phyloP scores from a whole-genome alignment of 2,888 invertebrate species.

The Xanthorhoe spadicearia region DNA sequence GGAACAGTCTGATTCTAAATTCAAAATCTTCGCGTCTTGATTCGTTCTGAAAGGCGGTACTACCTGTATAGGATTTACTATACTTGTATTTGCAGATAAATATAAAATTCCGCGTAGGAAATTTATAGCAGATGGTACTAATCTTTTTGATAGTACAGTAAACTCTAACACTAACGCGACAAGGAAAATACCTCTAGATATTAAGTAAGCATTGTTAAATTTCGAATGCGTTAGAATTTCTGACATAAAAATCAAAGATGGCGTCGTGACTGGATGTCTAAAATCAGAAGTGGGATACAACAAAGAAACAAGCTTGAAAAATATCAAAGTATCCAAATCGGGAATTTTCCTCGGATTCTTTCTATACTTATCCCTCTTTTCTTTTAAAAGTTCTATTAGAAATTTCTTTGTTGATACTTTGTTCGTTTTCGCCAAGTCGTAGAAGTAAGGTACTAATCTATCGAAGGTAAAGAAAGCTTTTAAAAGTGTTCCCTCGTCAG shows the following conservation, averaged over 20 bases:
- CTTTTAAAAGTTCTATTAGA: constrained; percentile 88
- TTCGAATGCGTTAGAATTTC: constrained; percentile 89
- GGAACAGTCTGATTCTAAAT: constrained; percentile 81
- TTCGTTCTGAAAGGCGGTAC: constrained; percentile 88
- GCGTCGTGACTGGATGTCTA: constrained; percentile 94
- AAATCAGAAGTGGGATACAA: constrained; percentile 96
- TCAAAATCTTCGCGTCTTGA: constrained; percentile 82
- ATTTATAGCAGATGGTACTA: constrained; percentile 91
- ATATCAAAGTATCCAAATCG: constrained; percentile 88
- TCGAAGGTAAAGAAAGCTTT: constrained; percentile 86
- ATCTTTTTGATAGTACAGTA: constrained; percentile 90
- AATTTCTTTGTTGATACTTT: constrained; percentile 87
- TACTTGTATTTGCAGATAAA: constrained; percentile 87
- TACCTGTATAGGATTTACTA: constrained; percentile 85
- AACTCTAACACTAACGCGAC: constrained; percentile 91
- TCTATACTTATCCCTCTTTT: constrained; percentile 88
- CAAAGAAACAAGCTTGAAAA: constrained; percentile 92
- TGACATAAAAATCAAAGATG: constrained; percentile 92
- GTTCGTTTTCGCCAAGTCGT: constrained; percentile 89
- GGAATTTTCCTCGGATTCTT: constrained; percentile 86
- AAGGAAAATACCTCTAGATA: constrained; percentile 91
- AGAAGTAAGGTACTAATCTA: constrained; percentile 84
- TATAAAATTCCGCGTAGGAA: constrained; percentile 91
- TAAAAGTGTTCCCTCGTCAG: constrained; percentile 69
- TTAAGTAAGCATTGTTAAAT: constrained; percentile 86